Evolutionary conservation across 2,797 vertebrate genomes (phyloP).

Genomic region (Buphagus erythrorhynchus): DNA sequence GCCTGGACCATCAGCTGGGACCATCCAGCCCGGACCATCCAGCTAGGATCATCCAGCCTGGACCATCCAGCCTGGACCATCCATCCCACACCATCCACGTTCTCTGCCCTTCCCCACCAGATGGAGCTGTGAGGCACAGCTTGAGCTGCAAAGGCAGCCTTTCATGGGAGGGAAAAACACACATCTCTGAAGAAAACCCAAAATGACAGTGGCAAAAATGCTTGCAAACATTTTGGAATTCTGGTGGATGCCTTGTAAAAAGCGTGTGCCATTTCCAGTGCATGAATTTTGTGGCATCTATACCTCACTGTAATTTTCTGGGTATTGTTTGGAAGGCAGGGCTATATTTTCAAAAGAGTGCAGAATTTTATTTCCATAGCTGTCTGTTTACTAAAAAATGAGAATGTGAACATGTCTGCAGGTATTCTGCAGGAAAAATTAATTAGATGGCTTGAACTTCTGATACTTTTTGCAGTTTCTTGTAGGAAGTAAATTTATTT

Average conservation of each 20-base stretch:
- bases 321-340: neutral
- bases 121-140: conserved; percentile 55
- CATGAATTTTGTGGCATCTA: neutral
- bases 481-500: neutral
- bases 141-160: neutral
- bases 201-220: neutral
- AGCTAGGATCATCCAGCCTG: too few relatives aligned
- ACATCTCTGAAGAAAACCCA: neutral
- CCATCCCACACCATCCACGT: too few relatives aligned
- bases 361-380: neutral
- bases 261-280: neutral
- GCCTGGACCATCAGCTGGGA: too few relatives aligned
- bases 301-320: neutral
- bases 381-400: conserved; percentile 37
- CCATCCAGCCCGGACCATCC: too few relatives aligned
- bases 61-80: too few relatives aligned
- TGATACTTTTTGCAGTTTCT: neutral
- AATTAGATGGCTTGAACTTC: neutral
- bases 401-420: conserved; percentile 16
- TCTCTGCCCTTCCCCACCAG: conserved; percentile 21
- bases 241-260: neutral
- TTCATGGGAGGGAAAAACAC: neutral
- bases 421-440: conserved; percentile 35
- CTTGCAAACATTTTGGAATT: neutral
- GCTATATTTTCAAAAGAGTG: neutral